Percentiles rank a stretch among this genome's conserved stretches.
Evolutionary conservation across 2,888 invertebrate genomes (phyloP).

Genomic region (Nipponacmea schrenckii): DNA sequence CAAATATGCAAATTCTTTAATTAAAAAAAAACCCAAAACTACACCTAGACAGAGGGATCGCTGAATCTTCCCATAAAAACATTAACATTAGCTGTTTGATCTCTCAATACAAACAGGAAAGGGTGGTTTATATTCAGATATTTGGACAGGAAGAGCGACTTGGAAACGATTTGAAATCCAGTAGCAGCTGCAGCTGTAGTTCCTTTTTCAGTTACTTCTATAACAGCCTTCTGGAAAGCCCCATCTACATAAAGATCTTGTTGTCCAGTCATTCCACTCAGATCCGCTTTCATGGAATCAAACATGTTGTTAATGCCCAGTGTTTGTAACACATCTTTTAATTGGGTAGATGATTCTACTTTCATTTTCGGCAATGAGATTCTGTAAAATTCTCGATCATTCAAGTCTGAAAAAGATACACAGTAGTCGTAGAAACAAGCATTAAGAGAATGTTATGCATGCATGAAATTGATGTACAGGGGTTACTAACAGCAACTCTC

Average conservation of each 20-base stretch:
- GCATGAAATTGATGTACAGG: too few relatives aligned
- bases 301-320: constrained; percentile 43
- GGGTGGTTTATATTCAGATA: neutral
- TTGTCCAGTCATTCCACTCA: constrained; percentile 41
- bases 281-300: constrained; percentile 35
- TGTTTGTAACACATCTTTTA: constrained; percentile 29
- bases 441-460: too few relatives aligned
- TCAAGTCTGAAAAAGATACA: neutral
- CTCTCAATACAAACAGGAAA: neutral
- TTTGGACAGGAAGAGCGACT: constrained; percentile 15
- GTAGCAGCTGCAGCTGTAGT: constrained; percentile 50
- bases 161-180: constrained; percentile 22
- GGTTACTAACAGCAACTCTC: too few relatives aligned
- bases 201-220: constrained; percentile 55
- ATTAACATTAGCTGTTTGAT: neutral
- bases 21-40: too few relatives aligned
- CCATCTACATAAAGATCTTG: constrained; percentile 36
- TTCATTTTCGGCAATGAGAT: constrained; percentile 41
- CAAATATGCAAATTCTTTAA: too few relatives aligned
- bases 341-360: constrained; percentile 26
- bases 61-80: neutral
- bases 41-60: neutral
- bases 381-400: constrained; percentile 13
- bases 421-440: too few relatives aligned
- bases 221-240: constrained; percentile 56